phyloP scores from a whole-genome alignment of 2,797 vertebrate genomes.

The Rhabdomys pumilio region DNA sequence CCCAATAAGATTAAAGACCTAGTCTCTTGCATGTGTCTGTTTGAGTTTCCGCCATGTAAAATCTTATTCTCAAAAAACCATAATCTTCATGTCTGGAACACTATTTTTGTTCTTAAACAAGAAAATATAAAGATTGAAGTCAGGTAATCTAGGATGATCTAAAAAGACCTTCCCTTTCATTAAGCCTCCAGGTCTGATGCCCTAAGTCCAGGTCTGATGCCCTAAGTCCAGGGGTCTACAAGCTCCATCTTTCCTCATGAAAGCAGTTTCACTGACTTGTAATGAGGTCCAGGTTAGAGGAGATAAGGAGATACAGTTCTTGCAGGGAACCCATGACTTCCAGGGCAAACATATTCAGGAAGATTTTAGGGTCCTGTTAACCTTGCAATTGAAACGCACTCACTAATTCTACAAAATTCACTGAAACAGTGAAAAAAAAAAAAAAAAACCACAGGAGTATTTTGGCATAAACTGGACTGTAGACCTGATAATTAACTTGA shows the following conservation, averaged over 20 bases:
- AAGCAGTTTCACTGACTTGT: not conserved
- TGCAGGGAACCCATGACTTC: not conserved
- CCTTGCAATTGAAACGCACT: not conserved
- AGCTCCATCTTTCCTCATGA: not conserved
- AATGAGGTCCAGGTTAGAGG: not conserved
- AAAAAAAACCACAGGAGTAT: not conserved
- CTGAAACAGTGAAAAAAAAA: conserved; percentile 41
- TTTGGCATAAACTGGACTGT: not conserved
- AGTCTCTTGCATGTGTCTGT: not conserved
- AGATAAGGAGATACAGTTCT: not conserved
- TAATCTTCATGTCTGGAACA: not conserved
- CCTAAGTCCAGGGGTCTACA: not conserved
- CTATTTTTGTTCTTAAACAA: conserved; percentile 49
- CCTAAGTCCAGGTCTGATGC: not conserved
- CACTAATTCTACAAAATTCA: not conserved
- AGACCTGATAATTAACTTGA: not conserved
- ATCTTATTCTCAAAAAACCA: conserved; percentile 10
- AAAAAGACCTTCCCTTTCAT: conserved; percentile 9
- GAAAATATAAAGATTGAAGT: not conserved
- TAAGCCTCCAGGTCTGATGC: not conserved
- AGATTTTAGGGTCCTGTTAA: not conserved
- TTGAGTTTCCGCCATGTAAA: not conserved
- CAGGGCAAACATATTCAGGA: not conserved
- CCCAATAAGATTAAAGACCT: conserved; percentile 10
- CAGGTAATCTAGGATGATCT: not conserved